Evolutionary conservation across 2,888 invertebrate genomes (phyloP), one percentile per base, ranked within the genome.

Genomic region (Hydrotaea cyrtoneurina): DNA sequence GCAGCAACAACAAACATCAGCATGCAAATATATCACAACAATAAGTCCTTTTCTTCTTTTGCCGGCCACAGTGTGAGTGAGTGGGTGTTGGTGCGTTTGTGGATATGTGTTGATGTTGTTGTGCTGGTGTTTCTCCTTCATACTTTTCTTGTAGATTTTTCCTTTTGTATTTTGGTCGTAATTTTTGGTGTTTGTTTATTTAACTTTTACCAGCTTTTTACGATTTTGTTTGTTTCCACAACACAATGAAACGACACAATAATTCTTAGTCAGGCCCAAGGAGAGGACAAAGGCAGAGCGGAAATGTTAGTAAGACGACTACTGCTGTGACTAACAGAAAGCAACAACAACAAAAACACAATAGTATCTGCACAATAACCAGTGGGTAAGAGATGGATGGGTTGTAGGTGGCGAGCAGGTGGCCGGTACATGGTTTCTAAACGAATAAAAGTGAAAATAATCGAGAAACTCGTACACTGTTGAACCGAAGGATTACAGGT

Each of bases 141-240:
- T 23, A 59, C 11, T 23, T 59, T 23, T 59, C n/a, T n/a, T n/a
- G n/a, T n/a, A 57, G 5, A 8, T 59, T 13, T 23, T 59, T 5
- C 26, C 59, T 59, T 50, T 59, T 59, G 26, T 59, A 23, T 59
- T 59, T 23, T 59, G 0, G 59, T 59, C 26, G 59, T 59, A 59
- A 26, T 15, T 23, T 26, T 46, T 69, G 23, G 72, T 74, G 53
- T 46, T 66, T 76, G 53, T 76, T 76, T 46, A 59, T 26, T 46
- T 59, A 59, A 62, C 59, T 46, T 75, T 59, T 59, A 43, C 43
- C 74, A 59, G 23, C 39, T 4, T 21, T 77, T 64, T 66, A 55
- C 23, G 55, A 66, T 77, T 77, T 77, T 53, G 64, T 66, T 76
- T 76, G 59, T 26, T 59, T 59, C 59, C 26, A 59, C 55, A 23